Evolutionary conservation across 1,140 invertebrate species (phyloP).

Genomic region (Acyrthosiphon pisum): DNA sequence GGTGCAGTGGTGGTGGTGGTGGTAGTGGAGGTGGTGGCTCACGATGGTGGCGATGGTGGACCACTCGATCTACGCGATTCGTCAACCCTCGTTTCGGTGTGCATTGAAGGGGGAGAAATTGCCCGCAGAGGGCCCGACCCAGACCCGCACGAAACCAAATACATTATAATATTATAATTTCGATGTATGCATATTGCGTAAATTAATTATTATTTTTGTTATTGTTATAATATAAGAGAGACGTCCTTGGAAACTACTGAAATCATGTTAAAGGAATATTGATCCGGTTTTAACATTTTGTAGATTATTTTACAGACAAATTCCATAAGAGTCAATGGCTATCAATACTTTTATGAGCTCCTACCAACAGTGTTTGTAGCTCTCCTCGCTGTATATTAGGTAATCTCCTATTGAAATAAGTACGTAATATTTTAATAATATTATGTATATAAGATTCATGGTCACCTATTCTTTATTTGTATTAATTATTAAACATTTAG

Average conservation of each 20-base stretch:
- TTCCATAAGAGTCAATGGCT: neutral
- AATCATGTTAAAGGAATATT: neutral
- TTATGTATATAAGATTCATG: no score
- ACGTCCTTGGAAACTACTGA: neutral
- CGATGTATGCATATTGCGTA: neutral
- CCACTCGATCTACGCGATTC: constrained; percentile 37
- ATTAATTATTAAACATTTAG: no score
- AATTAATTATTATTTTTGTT: constrained; percentile 6
- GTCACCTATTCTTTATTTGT: no score
- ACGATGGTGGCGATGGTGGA: neutral
- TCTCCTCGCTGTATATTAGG: neutral
- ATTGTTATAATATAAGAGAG: neutral
- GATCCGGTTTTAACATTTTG: neutral
- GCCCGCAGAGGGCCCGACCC: neutral
- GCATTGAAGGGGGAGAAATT: neutral
- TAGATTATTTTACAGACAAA: neutral
- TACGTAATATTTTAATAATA: no score
- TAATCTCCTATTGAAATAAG: no score
- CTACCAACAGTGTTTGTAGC: neutral
- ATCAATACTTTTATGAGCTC: neutral
- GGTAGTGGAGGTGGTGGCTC: neutral
- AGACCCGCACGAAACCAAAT: neutral
- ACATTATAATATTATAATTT: neutral
- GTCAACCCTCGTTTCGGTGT: constrained; percentile 44
- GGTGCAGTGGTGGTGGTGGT: neutral